phyloP scores from a whole-genome alignment of 2,113 vertebrate species.

The Salvelinus sp. region DNA sequence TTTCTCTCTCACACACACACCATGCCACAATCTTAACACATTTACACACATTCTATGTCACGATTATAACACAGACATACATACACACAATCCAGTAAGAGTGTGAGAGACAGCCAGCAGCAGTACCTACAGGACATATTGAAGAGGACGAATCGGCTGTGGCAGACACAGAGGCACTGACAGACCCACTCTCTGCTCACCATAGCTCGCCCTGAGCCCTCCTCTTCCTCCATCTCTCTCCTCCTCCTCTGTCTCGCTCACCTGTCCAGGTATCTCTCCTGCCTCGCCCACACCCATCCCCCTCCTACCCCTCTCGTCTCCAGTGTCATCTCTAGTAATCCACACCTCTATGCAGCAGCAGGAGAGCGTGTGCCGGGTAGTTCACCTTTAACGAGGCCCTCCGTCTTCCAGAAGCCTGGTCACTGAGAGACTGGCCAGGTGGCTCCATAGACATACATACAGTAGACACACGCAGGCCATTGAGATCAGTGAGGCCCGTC shows the following conservation, averaged over 20 bases:
- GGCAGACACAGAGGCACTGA: constrained; percentile 94
- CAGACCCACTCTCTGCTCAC: constrained; percentile 90
- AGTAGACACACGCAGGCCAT: no score
- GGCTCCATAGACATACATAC: no score
- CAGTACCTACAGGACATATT: constrained; percentile 92
- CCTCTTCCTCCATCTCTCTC: constrained; percentile 15
- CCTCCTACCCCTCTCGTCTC: constrained; percentile 45
- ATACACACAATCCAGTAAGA: background rate
- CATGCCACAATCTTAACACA: background rate
- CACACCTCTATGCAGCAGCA: constrained; percentile 69
- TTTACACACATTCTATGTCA: background rate
- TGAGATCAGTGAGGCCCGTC: background rate
- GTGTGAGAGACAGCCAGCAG: background rate
- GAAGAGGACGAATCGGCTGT: constrained; percentile 87
- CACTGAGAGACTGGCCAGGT: background rate
- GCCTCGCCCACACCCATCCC: background rate
- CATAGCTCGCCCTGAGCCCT: constrained; percentile 69
- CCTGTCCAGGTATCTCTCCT: background rate
- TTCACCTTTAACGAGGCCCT: constrained; percentile 59
- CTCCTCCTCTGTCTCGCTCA: constrained; percentile 29
- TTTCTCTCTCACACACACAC: no score
- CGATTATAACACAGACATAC: background rate
- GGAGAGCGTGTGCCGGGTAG: constrained; percentile 42
- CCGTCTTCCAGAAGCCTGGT: background rate
- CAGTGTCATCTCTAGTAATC: constrained; percentile 78